Percentiles rank a stretch among this genome's conserved stretches.
These are phyloP conservation scores for Gobiocypris rarus DNA, from an alignment of 2,113 vertebrate species.

Conservation along the genomic window DNA sequence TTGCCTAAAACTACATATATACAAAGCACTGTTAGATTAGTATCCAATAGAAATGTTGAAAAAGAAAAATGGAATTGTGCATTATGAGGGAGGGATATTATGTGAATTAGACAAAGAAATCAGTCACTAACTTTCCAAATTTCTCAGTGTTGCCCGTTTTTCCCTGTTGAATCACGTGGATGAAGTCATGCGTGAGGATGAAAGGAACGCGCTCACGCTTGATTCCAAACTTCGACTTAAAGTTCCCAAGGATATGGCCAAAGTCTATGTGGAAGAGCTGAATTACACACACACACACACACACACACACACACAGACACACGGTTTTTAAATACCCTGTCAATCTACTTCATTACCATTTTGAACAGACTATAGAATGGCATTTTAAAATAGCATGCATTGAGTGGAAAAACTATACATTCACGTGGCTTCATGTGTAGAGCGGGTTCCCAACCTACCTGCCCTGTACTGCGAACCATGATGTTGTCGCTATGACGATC, in stretches of 20 bases:
- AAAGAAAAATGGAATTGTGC: background rate
- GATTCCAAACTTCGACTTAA: conserved; percentile 99
- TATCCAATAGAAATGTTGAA: no score
- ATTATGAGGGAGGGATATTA: background rate
- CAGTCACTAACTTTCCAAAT: conserved; percentile 81
- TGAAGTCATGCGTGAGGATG: conserved; percentile 99
- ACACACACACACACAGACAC: background rate
- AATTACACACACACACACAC: conserved; percentile 12
- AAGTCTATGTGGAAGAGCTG: conserved; percentile 99
- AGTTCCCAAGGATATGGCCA: conserved; percentile 98
- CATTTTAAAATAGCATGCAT: background rate
- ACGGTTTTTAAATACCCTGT: background rate
- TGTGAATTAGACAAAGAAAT: background rate
- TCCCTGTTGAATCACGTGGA: conserved; percentile 98
- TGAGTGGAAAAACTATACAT: background rate
- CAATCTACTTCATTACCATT: background rate
- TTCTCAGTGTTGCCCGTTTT: conserved; percentile 97
- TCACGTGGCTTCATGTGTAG: background rate
- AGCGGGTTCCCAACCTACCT: conserved; percentile 76
- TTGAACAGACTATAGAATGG: background rate
- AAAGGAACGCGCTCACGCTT: conserved; percentile 98
- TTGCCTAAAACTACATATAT: conserved; percentile 87
- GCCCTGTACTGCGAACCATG: conserved; percentile 97
- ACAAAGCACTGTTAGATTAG: background rate
- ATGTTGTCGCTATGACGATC: conserved; percentile 99